These are phyloP conservation scores for Melinopterus prodromus DNA, from an alignment of 2,888 invertebrate species.

Conservation along the genomic window DNA sequence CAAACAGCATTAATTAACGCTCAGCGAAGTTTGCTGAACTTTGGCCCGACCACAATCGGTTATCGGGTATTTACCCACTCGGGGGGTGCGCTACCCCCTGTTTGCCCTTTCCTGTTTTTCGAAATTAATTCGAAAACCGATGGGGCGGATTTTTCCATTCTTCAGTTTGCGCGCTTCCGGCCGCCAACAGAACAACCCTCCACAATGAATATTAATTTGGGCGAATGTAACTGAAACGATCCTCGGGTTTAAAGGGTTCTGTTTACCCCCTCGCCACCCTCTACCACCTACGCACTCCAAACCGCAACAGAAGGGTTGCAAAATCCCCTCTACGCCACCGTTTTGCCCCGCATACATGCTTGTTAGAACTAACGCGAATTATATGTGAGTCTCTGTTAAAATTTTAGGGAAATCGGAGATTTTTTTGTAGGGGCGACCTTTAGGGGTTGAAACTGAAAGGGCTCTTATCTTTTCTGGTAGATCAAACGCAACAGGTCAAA, in stretches of 20 bases:
- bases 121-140: background rate
- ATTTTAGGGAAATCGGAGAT: background rate
- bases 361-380: background rate
- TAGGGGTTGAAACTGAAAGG: background rate
- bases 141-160: background rate
- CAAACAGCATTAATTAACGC: background rate
- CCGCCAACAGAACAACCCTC: background rate
- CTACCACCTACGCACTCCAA: background rate
- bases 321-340: background rate
- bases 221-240: background rate
- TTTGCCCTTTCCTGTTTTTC: background rate
- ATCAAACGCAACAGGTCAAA: slow-evolving; percentile 4
- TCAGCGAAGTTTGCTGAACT: background rate
- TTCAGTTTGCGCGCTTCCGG: background rate
- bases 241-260: background rate
- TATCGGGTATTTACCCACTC: background rate
- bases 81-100: background rate
- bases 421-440: background rate
- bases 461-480: background rate
- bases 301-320: background rate
- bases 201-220: slow-evolving; percentile 4
- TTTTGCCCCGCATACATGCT: background rate
- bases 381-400: background rate
- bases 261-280: background rate
- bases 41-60: background rate